phyloP scores from a whole-genome alignment of 92 coral and sea anemone genomes.

The Zoanthus sociatus region DNA sequence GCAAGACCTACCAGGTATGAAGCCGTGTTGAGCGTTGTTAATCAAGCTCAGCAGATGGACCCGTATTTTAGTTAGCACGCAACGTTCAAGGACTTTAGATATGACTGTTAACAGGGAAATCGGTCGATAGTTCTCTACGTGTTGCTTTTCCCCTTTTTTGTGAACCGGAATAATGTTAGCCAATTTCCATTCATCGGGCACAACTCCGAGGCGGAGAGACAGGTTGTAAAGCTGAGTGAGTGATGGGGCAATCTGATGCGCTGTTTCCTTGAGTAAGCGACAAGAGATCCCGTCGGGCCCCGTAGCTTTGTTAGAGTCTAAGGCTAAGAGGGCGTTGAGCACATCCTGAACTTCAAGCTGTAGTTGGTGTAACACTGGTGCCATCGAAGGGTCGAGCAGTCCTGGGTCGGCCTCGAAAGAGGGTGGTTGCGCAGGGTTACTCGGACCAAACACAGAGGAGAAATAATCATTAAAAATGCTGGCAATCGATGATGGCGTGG shows the following conservation, averaged over 20 bases:
- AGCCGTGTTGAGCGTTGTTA: constrained; percentile 37
- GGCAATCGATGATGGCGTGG: background rate
- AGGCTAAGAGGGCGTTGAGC: background rate
- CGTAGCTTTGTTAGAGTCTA: constrained; percentile 11
- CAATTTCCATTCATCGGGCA: constrained; percentile 53
- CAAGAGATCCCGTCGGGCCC: constrained; percentile 12
- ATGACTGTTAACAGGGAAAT: constrained; percentile 22
- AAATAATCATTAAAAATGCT: background rate
- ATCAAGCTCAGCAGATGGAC: constrained; percentile 19
- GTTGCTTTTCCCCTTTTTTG: constrained; percentile 56
- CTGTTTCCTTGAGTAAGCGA: constrained; percentile 40
- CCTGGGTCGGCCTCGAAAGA: constrained; percentile 9
- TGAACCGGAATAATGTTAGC: constrained; percentile 67
- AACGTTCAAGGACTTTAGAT: constrained; percentile 44
- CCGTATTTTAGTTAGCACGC: constrained; percentile 15
- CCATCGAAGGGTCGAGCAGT: constrained; percentile 31
- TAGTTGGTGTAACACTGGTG: constrained; percentile 18
- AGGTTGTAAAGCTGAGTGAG: constrained; percentile 25
- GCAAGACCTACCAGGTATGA: constrained; percentile 49
- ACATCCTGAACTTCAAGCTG: constrained; percentile 16
- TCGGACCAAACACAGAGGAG: background rate
- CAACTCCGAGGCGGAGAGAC: constrained; percentile 30
- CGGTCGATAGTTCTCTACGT: constrained; percentile 67
- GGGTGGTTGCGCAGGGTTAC: background rate
- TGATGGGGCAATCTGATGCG: constrained; percentile 40